Conservation (phyloP, 1,140 invertebrate species). For the Leptinotarsa texana region DNA sequence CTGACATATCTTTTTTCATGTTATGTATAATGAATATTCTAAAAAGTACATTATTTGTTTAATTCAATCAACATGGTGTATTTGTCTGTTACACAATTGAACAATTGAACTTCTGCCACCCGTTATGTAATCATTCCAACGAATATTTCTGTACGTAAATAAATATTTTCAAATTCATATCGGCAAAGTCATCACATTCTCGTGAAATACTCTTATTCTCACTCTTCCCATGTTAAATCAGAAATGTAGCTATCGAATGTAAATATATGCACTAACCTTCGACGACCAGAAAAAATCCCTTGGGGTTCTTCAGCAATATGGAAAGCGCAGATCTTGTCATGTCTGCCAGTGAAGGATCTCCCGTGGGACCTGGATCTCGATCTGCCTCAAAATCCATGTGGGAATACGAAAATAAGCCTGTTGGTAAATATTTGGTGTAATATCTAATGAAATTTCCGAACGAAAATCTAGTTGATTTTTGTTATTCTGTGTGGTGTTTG, state of each 20-base stretch:
- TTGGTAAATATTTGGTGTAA: slow-evolving; percentile 36
- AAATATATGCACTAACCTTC: slow-evolving; percentile 68
- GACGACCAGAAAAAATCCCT: slow-evolving; percentile 87
- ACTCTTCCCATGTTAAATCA: neutral
- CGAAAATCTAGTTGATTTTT: no score
- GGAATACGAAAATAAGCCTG: slow-evolving; percentile 64
- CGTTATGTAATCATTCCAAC: neutral
- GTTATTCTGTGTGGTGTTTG: no score
- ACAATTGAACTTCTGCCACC: neutral
- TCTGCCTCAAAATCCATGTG: slow-evolving; percentile 65
- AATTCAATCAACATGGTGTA: no score
- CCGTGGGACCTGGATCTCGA: slow-evolving; percentile 63
- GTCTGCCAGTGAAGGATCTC: slow-evolving; percentile 78
- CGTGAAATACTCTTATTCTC: no score
- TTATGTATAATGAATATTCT: no score
- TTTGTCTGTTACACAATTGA: neutral
- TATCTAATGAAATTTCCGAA: neutral
- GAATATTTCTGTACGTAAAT: no score
- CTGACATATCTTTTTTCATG: no score
- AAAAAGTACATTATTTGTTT: no score
- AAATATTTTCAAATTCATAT: no score
- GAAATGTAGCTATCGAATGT: neutral
- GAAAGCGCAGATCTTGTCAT: slow-evolving; percentile 82
- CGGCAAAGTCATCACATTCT: no score
- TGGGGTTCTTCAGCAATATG: slow-evolving; percentile 74